Base-by-base conservation (phyloP, 2,113 vertebrate species). In the Echinops telfairi region DNA sequence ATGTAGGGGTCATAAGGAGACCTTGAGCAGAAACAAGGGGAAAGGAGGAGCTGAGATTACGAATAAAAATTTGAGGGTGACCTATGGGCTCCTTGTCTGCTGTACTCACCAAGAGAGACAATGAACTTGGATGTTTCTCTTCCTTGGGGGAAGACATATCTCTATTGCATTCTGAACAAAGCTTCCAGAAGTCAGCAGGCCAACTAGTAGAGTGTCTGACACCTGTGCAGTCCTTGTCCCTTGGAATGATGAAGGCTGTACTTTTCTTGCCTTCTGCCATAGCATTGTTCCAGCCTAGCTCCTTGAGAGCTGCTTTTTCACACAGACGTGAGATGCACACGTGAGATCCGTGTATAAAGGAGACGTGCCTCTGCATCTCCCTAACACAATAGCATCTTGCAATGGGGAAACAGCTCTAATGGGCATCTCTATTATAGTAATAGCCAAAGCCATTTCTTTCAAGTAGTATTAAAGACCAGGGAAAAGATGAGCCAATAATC, bases 341-440 rank as follows among this genome's bases (percentile, higher is more conserved):
- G 27, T 6, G 27, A 58, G n/a, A 53, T 14, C 9, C 47, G 47
- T 53, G 47, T 53, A 10, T 53, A 53, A 53, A 53, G 81, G 36
- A 89, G 40, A 29, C 6, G 58, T 29, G 1, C 29, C 62, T 10
- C 25, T 58, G 77, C 47, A 33, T 91, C 86, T 89, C 60, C 60
- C 17, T 62, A 62, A 62, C 17, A 62, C 60, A 22, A 62, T 14
- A 53, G 47, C 47, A 53, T 53, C 47, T 53, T 62, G 60, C 20
- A 62, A 22, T 19, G 53, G 94, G n/a, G 77, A 94, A 93, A 92
- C 71, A 85, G 77, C 64, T 33, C 89, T 89, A 76, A 86, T 79
- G 70, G 85, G 27, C 20, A 31, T 80, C 66, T 90, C 94, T 94
- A 92, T 92, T 86, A 20, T 0, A 80, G 92, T 94, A 91, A 90